Percentiles rank a stretch among this genome's conserved stretches.
Evolutionary conservation across 2,797 vertebrate genomes (phyloP).

Genomic region (Fundulus diaphanus): DNA sequence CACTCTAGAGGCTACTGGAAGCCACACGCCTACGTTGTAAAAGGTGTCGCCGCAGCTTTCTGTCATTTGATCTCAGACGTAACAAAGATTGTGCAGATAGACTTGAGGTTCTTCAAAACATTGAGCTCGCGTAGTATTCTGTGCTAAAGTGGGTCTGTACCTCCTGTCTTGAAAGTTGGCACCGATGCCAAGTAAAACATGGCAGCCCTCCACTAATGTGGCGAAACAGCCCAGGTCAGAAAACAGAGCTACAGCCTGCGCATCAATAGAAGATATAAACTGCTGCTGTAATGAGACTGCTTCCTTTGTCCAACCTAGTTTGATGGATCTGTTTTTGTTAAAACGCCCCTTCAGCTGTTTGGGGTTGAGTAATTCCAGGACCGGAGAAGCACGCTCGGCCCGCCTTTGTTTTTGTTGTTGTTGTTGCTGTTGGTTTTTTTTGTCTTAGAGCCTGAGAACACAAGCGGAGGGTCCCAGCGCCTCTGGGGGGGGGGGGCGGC

Average conservation of each 20-base stretch:
- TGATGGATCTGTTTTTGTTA: conserved; percentile 2
- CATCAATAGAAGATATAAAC: not conserved
- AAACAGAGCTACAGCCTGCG: conserved; percentile 3
- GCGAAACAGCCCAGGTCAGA: not conserved
- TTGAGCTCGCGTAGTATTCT: conserved; percentile 1
- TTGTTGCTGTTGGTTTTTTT: conserved; percentile 49
- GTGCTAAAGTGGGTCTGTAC: conserved; percentile 1
- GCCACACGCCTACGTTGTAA: conserved; percentile 14
- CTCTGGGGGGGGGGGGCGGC: conserved; percentile 35
- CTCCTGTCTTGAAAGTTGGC: conserved; percentile 11
- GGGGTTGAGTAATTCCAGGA: conserved; percentile 20
- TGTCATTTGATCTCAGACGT: not conserved
- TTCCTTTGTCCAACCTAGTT: conserved; percentile 5
- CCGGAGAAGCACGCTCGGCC: conserved; percentile 19
- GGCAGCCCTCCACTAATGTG: not conserved
- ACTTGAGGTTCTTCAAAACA: conserved; percentile 22
- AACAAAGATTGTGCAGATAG: conserved; percentile 2
- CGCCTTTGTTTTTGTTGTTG: conserved; percentile 35
- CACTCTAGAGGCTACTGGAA: not conserved
- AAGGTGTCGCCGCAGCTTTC: conserved; percentile 3
- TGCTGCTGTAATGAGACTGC: not conserved
- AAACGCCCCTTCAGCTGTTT: not conserved
- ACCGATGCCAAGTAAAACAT: not conserved
- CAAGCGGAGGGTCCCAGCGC: conserved; percentile 33
- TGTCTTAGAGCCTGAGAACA: conserved; percentile 18